A percentile compares a stretch with the other conserved stretches of the same genome.
These are phyloP conservation scores for Tinea pellionella DNA, from an alignment of 2,888 invertebrate genomes.

Conservation along the genomic window DNA sequence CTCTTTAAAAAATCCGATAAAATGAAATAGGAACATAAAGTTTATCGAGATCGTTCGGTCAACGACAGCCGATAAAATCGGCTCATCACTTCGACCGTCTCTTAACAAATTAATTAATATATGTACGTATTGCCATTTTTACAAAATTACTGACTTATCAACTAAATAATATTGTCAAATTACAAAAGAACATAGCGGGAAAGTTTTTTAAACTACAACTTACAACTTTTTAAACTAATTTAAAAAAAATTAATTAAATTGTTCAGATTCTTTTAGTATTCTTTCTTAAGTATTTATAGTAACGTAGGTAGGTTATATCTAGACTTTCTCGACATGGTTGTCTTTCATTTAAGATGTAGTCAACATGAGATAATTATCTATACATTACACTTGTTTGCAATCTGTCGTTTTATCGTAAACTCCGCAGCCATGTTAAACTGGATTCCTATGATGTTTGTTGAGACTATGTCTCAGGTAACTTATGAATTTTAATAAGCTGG, in stretches of 20 bases:
- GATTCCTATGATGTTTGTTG: neutral
- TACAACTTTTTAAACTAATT: no score
- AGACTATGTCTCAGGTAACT: neutral
- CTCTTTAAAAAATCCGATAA: conserved; percentile 29
- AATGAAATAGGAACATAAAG: conserved; percentile 30
- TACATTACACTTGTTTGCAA: neutral
- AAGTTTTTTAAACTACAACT: no score
- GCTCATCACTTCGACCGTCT: neutral
- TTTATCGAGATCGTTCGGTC: conserved; percentile 26
- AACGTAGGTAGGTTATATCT: no score
- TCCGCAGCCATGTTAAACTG: neutral
- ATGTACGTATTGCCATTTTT: neutral
- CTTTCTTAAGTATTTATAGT: no score
- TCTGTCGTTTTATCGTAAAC: neutral
- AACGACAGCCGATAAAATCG: conserved; percentile 13
- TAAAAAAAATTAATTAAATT: neutral
- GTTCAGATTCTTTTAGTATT: neutral
- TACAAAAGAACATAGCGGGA: neutral
- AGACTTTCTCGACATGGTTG: neutral
- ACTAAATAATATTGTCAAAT: neutral
- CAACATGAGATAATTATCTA: neutral
- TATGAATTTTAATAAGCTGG: neutral
- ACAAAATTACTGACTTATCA: neutral
- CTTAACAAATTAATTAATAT: neutral
- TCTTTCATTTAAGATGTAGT: neutral